Evolutionary conservation across 2,888 invertebrate genomes (phyloP).

Genomic region (Plebejus argus): DNA sequence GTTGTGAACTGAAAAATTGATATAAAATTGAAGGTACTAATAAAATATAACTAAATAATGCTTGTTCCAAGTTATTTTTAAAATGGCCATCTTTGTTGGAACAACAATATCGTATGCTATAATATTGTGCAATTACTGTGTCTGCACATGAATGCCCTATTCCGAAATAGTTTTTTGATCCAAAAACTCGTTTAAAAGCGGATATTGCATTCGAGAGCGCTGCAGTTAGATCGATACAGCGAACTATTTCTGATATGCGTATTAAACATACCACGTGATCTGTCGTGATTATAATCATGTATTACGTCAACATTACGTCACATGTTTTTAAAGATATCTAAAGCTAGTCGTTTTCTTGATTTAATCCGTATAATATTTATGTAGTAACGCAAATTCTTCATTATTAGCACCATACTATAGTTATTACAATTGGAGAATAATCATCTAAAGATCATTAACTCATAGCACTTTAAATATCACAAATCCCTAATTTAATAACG

Average conservation of each 20-base stretch:
- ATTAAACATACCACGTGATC: constrained; percentile 44
- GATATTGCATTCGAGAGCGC: constrained; percentile 77
- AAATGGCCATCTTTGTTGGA: neutral
- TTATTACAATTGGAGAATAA: neutral
- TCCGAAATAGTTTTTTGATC: constrained; percentile 74
- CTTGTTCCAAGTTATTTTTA: neutral
- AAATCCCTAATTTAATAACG: neutral
- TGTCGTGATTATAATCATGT: neutral
- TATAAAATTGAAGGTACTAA: too few species aligned
- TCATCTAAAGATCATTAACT: neutral
- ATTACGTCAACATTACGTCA: neutral
- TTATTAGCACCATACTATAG: too few species aligned
- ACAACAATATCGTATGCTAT: constrained; percentile 32
- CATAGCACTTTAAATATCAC: neutral
- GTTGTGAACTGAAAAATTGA: too few species aligned
- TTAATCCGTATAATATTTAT: neutral
- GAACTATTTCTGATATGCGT: constrained; percentile 60
- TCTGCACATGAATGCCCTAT: constrained; percentile 59
- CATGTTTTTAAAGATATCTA: neutral
- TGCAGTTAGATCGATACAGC: constrained; percentile 65
- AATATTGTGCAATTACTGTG: constrained; percentile 43
- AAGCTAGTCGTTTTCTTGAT: neutral
- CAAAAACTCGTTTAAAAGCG: constrained; percentile 79
- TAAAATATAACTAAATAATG: neutral
- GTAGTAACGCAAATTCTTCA: too few species aligned